Evolutionary conservation across 2,888 invertebrate genomes (phyloP), one percentile per base, ranked within the genome.

Genomic region (Nudaria mundana): DNA sequence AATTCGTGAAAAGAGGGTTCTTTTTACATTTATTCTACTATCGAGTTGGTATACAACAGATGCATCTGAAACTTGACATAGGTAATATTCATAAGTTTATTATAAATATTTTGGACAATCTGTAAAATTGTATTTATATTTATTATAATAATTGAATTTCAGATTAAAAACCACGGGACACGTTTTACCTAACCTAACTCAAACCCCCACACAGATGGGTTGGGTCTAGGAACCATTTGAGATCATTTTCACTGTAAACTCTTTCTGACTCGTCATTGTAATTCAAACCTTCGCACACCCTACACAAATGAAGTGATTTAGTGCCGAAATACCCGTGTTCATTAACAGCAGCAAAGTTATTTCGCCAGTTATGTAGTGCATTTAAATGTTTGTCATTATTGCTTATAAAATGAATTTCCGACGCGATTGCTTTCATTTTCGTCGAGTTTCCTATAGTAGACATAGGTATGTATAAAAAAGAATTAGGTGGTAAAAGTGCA

Each of bases 291-390:
- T 93, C 91, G 62, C 93, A 93, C 5, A 92, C 63, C 37, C 93
- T 88, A 59, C 93, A 93, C 44, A 91, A 91, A 60, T 93, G 93
- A 35, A 71, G 80, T 0, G 92, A 91, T 6, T 71, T 71, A 0
- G 90, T 87, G 8, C 90, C 87, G 56, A 93, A 93, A 63, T 92
- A 93, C 0, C 93, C 93, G 61, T 94, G 93, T 57, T 94, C 93
- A 53, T 93, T 93, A 0, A 89, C 35, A 1, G 92, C 79, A 41
- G 80, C 61, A 61, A 90, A 93, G 41, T 88, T 41, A 13, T 71
- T 76, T 41, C 92, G 90, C 94, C 94, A 94, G 34, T 71, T 56
- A 48, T 92, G 93, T 52, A 85, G 92, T 1, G 68, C 58, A 0
- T 81, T 55, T 18, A 82, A 50, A 48, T 78, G 82, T 11, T 88